Evolutionary conservation across 1,140 invertebrate species (phyloP), one percentile per base, ranked within the genome.

Genomic region (Papilio dardanus): DNA sequence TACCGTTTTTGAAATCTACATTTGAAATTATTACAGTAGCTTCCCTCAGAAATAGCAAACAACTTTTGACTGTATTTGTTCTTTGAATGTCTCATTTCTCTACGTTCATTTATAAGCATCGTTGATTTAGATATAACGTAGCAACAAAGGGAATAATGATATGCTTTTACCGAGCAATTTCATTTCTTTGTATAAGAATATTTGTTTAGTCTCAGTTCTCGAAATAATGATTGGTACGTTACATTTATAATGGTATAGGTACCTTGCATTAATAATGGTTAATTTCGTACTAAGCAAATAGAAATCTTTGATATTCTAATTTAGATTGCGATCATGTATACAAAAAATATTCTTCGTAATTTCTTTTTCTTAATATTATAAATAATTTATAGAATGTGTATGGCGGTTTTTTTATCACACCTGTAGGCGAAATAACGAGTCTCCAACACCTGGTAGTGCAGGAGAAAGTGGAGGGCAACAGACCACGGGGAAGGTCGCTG

Each of bases 21-120:
- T 58, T 58, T 28, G 24, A 58, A 58, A 58, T 58, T 28, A 54
- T 54, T 12, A 58, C 21, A 28, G 54, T 14, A 58, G 1, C 54
- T 58, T 58, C 24, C 1, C 7, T 28, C 21, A 3, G 21, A 58
- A 58, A 58, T 58, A 2, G 8, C 66, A 68, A 68, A 68, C 19
- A 37, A 1, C 35, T 40, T 40, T 68, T 7, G 35, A 24, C 35
- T 19, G 12, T 68, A 24, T 68, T 68, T 40, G 33, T 68, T 35
- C 66, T 68, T 68, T 40, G 19, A 35, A 68, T 40, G 35, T 21
- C 19, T 68, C 66, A 68, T 68, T 68, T 14, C 12, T 58, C 54
- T 58, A 28, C 54, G 54, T 58, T 28, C 54, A 24, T 35, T 40
- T 24, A 68, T 35, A 33, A 35, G n/a, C 33, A 68, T 28, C 35